Percentiles rank a stretch among this genome's conserved stretches.
Conservation (phyloP, 1,140 invertebrate genomes). For the Adelges cooleyi region DNA sequence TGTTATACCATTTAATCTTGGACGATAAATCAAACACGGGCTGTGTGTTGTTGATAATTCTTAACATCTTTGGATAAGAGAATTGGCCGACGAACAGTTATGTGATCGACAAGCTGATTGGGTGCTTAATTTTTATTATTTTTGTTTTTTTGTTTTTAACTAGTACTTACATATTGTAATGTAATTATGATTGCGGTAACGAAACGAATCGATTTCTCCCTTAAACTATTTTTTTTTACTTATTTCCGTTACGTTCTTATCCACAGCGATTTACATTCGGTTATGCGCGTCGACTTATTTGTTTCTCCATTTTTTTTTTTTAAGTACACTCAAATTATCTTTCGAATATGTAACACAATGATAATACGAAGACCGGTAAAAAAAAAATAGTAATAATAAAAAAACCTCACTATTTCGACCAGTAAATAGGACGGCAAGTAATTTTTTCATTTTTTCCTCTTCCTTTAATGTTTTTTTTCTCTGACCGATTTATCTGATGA, state of each 20-base stretch:
- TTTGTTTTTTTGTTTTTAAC: too few species aligned
- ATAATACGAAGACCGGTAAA: constrained; percentile 8
- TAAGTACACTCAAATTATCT: constrained; percentile 6
- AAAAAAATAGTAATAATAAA: constrained; percentile 1
- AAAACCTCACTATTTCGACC: constrained; percentile 23
- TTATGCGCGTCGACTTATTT: constrained; percentile 5
- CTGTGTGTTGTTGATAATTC: too few species aligned
- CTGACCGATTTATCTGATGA: constrained; percentile 12
- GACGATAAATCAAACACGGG: too few species aligned
- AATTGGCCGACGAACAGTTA: too few species aligned
- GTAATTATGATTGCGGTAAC: constrained; percentile 11
- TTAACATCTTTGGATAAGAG: too few species aligned
- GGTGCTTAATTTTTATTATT: too few species aligned
- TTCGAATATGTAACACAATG: constrained; percentile 13
- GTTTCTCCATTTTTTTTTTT: constrained; percentile 18
- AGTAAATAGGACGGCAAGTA: constrained; percentile 22
- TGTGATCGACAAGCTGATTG: too few species aligned
- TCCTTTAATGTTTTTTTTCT: not conserved
- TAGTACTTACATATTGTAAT: too few species aligned
- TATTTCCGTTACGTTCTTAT: not conserved
- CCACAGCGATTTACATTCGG: not conserved
- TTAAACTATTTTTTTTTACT: not conserved
- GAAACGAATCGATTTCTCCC: constrained; percentile 20
- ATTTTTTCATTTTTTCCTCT: constrained; percentile 16
- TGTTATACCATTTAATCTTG: too few species aligned